Evolutionary conservation across 2,888 invertebrate genomes (phyloP), one percentile per base, ranked within the genome.

Genomic region (Amphiduros pacificus): DNA sequence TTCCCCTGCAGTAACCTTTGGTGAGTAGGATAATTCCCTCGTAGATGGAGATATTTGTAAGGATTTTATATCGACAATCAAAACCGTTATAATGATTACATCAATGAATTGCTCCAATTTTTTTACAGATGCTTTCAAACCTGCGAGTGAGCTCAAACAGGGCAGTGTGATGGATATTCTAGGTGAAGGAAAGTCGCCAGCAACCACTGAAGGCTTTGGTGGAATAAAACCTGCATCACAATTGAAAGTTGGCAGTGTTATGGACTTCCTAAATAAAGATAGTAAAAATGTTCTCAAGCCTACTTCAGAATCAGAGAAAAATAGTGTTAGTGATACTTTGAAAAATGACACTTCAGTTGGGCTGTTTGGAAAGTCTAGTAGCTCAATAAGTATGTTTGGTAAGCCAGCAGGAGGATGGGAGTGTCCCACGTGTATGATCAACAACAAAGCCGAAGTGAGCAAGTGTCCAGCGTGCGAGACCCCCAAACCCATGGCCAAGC

Each of bases 131-230:
- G n/a, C n/a, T n/a, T 59, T 73, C 6, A 55, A 67, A 20, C 64
- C 71, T 28, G 73, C 77, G 0, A 54, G 67, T 11, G 67, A 72
- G 58, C 66, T 78, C 41, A 77, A 74, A 58, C 50, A 61, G 5
- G 78, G 78, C 22, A 78, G 77, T 72, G 77, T 77, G 9, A 76
- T 76, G 74, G 77, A 78, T 62, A 69, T 78, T 50, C 62, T 77
- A 0, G 74, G 74, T 28, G 68, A 68, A 50, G 49, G 57, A 26
- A 41, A 24, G 59, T 53, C 40, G 17, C 48, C 28, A 50, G 20
- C 54, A 22, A 48, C 27, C 6, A 60, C 27, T 20, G 56, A 41
- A 9, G 31, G 22, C 22, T 27, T 48, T 11, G 59, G 59, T 1
- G 56, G 55, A n/a, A 26, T 67, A n/a, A 32, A 62, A 22, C 58